Evolutionary conservation across 2,888 invertebrate genomes (phyloP), one percentile per base, ranked within the genome.

Genomic region (Lasius fuliginosus): DNA sequence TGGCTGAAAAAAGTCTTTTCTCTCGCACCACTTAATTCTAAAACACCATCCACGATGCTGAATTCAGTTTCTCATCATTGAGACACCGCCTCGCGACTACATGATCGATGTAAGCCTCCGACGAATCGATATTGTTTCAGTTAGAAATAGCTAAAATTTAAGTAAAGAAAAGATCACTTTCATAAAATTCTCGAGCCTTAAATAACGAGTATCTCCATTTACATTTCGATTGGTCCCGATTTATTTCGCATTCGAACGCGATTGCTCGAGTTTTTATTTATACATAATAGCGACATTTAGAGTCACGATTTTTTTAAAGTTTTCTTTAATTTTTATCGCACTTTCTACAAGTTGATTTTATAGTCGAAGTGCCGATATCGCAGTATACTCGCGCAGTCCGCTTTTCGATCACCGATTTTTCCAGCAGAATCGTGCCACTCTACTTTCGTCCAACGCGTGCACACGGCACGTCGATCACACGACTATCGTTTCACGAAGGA

Each of bases 91-190:
- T 46, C 74, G 46, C 60, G 23, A 73, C 58, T 73, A 60, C 75
- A 81, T 73, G 79, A 46, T 79, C 79, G 33, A 79, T 40, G 71
- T 11, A 58, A 18, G 15, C 15, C 12, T 12, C 30, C 73, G 42
- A 42, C 71, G 23, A 79, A 69, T 79, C 33, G 42, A 46, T 40
- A 56, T 6, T 15, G 71, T 60, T 11, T 18, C 58, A 36, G 73
- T 42, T 27, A 46, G 46, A 33, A 58, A 12, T 15, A 30, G 15
- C 15, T 15, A 30, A 58, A 71, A 73, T n/a, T 8, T 33, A 69
- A 33, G 1, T 11, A 46, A n/a, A 1, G 2, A 1, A 49, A 42
- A 3, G 42, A 8, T 18, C 23, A 40, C 8, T 58, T 8, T 42
- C 33, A 42, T 30, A 30, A 46, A 33, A 79, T 56, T 33, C n/a